phyloP scores from a whole-genome alignment of 2,888 invertebrate species.

The Atrina japonica region DNA sequence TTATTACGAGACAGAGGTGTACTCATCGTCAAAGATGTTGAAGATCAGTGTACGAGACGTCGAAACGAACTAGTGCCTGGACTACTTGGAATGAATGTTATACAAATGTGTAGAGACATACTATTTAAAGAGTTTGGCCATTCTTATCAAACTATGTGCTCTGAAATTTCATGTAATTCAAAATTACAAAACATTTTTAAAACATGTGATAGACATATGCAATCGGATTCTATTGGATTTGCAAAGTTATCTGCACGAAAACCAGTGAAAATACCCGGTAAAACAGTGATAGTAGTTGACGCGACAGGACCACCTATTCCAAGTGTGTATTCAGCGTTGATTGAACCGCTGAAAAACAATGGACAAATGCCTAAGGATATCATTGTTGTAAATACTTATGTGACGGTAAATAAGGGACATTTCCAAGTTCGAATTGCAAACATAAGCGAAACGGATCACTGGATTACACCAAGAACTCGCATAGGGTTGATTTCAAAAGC shows the following conservation, averaged over 20 bases:
- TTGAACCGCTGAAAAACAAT: slow-evolving; percentile 1
- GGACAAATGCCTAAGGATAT: not conserved
- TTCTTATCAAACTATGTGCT: no score
- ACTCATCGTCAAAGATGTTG: slow-evolving; percentile 24
- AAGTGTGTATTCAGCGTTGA: not conserved
- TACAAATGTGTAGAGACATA: slow-evolving; percentile 23
- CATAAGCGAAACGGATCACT: slow-evolving; percentile 9
- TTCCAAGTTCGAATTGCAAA: slow-evolving; percentile 10
- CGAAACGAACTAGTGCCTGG: slow-evolving; percentile 28
- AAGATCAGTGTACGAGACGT: slow-evolving; percentile 1
- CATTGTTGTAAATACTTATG: slow-evolving; percentile 9
- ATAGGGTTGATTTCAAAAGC: slow-evolving; percentile 2
- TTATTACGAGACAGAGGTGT: slow-evolving; percentile 19
- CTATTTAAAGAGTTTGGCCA: slow-evolving; percentile 12
- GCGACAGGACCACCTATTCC: not conserved
- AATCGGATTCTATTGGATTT: no score
- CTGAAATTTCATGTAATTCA: slow-evolving; percentile 9
- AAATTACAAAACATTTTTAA: not conserved
- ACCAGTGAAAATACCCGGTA: no score
- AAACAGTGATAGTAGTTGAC: no score
- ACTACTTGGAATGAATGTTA: slow-evolving; percentile 44
- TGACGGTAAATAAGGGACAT: slow-evolving; percentile 8
- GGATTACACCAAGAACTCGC: slow-evolving; percentile 16
- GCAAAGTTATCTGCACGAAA: no score
- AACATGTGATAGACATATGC: no score